Conservation (phyloP, 2,797 vertebrate genomes). For the Poeciliopsis turneri region DNA sequence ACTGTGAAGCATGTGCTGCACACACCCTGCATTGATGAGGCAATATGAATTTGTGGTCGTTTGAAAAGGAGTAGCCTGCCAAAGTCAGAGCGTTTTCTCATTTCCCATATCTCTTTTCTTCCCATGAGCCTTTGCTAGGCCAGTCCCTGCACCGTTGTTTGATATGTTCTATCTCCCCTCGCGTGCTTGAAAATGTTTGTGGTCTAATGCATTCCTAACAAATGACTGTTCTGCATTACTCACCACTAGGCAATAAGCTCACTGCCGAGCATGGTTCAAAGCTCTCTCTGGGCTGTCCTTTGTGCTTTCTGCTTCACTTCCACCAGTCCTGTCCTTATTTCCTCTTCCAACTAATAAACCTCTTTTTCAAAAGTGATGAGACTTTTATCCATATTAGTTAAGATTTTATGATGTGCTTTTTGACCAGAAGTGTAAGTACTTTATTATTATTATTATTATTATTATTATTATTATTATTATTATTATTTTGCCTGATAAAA, state of each 20-base stretch:
- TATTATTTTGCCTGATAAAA: slow-evolving; percentile 1
- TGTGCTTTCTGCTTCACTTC: slow-evolving; percentile 26
- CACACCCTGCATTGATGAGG: slow-evolving; percentile 34
- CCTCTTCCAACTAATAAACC: slow-evolving; percentile 5
- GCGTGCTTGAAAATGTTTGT: slow-evolving; percentile 26
- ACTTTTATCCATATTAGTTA: slow-evolving; percentile 10
- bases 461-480: background rate
- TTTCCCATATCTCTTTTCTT: slow-evolving; percentile 4
- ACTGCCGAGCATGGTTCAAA: slow-evolving; percentile 29
- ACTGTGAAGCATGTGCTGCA: background rate
- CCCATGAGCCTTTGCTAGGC: slow-evolving; percentile 1
- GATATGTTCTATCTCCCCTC: slow-evolving; percentile 18
- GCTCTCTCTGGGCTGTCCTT: slow-evolving; percentile 29
- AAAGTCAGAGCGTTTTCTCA: slow-evolving; percentile 29
- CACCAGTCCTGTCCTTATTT: slow-evolving; percentile 5
- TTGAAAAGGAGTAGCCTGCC: slow-evolving; percentile 20
- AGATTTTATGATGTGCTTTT: background rate
- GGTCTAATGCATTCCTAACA: slow-evolving; percentile 35
- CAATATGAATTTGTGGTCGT: slow-evolving; percentile 36
- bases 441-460: background rate
- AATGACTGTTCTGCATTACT: slow-evolving; percentile 29
- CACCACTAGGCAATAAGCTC: slow-evolving; percentile 6
- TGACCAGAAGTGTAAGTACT: slow-evolving; percentile 3
- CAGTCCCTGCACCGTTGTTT: slow-evolving; percentile 5
- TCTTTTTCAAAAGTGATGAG: slow-evolving; percentile 10